Percentiles rank a stretch among this genome's conserved stretches.
Evolutionary conservation across 2,797 vertebrate species (phyloP).

Genomic region (Micromesistius poutassou): DNA sequence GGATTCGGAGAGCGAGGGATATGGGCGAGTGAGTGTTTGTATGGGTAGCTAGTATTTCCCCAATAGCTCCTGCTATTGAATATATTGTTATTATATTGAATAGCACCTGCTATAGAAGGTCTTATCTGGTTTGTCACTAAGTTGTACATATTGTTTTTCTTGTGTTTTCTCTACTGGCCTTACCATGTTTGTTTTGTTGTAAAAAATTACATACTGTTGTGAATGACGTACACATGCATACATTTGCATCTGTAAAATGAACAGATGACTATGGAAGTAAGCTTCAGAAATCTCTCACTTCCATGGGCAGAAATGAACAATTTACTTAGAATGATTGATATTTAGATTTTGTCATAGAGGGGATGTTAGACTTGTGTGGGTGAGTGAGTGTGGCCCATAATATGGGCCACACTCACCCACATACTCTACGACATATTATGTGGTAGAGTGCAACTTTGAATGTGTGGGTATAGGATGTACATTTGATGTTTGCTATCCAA

Average conservation of each 20-base stretch:
- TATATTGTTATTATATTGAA: slow-evolving; percentile 3
- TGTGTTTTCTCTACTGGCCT: slow-evolving; percentile 28
- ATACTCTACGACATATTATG: too few species aligned
- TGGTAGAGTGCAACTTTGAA: neutral
- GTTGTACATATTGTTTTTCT: slow-evolving; percentile 62
- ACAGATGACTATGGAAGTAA: slow-evolving; percentile 43
- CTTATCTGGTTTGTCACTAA: slow-evolving; percentile 33
- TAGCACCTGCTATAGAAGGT: slow-evolving; percentile 28
- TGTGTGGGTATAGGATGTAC: slow-evolving; percentile 4
- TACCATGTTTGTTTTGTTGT: neutral
- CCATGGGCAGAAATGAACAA: slow-evolving; percentile 52
- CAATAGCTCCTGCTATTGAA: neutral
- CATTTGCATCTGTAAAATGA: slow-evolving; percentile 40
- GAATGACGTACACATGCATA: slow-evolving; percentile 38
- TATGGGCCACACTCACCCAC: too few species aligned
- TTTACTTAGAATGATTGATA: slow-evolving; percentile 26
- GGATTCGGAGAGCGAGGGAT: neutral
- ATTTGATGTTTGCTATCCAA: slow-evolving; percentile 34
- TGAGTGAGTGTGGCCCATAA: neutral
- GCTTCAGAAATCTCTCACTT: slow-evolving; percentile 49
- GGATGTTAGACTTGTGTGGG: neutral
- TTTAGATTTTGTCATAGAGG: neutral
- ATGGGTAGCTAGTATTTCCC: neutral
- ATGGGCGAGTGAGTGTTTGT: neutral
- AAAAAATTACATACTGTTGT: slow-evolving; percentile 31